phyloP scores from a whole-genome alignment of 2,888 invertebrate genomes.

The Apodemia zela region DNA sequence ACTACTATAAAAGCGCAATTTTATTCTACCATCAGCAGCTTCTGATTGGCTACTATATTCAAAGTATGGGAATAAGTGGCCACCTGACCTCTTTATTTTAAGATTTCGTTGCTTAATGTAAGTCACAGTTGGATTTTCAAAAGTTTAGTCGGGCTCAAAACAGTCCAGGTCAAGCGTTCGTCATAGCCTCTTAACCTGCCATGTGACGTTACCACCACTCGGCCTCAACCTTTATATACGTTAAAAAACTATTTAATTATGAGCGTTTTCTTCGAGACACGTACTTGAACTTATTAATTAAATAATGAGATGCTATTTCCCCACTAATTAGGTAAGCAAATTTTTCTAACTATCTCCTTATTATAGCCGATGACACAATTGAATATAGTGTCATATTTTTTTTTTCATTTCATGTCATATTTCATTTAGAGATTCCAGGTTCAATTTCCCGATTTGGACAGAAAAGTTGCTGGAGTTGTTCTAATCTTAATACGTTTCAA shows the following conservation, averaged over 20 bases:
- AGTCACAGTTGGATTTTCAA: conserved; percentile 60
- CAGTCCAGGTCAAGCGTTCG: conserved; percentile 62
- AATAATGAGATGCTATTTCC: neutral
- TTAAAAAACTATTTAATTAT: conserved; percentile 24
- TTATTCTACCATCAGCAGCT: neutral
- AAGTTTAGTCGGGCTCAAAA: conserved; percentile 59
- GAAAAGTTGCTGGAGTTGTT: too few relatives aligned
- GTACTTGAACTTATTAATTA: neutral
- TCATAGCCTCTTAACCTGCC: conserved; percentile 67
- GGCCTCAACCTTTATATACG: conserved; percentile 27
- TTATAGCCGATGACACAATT: too few relatives aligned
- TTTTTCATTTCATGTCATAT: too few relatives aligned
- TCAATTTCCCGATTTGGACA: too few relatives aligned
- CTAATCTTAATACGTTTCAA: too few relatives aligned
- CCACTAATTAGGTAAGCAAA: neutral
- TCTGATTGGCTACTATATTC: neutral
- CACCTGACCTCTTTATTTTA: conserved; percentile 40
- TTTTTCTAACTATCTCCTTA: neutral
- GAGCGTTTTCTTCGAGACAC: conserved; percentile 11
- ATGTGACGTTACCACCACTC: conserved; percentile 34
- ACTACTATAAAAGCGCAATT: too few relatives aligned
- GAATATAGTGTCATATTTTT: too few relatives aligned
- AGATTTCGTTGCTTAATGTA: conserved; percentile 61
- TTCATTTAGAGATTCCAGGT: too few relatives aligned
- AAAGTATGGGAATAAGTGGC: conserved; percentile 9